Conservation (phyloP, 2,888 invertebrate species). For the Toxonevra muliebris region DNA sequence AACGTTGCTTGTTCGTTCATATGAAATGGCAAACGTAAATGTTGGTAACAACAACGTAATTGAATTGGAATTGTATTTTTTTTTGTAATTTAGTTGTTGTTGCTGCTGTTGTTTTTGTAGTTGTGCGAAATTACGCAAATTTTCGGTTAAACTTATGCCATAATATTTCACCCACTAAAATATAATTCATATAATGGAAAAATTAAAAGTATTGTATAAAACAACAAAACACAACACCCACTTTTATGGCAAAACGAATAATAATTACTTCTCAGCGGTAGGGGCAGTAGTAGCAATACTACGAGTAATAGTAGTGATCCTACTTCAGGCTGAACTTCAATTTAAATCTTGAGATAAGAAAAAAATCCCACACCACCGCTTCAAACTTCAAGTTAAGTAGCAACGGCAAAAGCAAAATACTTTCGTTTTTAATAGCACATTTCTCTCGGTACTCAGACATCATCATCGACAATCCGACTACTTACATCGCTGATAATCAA, state of each 20-base stretch:
- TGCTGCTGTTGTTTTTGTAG: conserved; percentile 26
- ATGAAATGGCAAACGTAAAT: background rate
- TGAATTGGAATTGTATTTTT: background rate
- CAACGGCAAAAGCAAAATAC: background rate
- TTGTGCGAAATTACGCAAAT: conserved; percentile 18
- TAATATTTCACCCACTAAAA: conserved; percentile 9
- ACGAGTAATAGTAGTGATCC: too few species aligned
- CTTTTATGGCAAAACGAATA: too few species aligned
- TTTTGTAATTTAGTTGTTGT: conserved; percentile 26
- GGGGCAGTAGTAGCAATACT: too few species aligned
- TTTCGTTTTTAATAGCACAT: conserved; percentile 11
- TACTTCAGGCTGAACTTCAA: too few species aligned
- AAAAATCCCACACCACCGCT: too few species aligned
- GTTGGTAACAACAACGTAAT: background rate
- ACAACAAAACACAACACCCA: background rate
- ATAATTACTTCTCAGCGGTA: too few species aligned
- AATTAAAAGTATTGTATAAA: background rate
- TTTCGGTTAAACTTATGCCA: background rate
- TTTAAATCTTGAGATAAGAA: too few species aligned
- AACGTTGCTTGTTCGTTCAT: too few species aligned
- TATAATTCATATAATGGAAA: background rate
- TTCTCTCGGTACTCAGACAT: background rate
- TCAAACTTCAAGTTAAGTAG: background rate
- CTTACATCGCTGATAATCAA: background rate
- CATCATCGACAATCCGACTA: too few species aligned